Conservation (phyloP, 2,113 vertebrate species). For the Pangasianodon gigas region DNA sequence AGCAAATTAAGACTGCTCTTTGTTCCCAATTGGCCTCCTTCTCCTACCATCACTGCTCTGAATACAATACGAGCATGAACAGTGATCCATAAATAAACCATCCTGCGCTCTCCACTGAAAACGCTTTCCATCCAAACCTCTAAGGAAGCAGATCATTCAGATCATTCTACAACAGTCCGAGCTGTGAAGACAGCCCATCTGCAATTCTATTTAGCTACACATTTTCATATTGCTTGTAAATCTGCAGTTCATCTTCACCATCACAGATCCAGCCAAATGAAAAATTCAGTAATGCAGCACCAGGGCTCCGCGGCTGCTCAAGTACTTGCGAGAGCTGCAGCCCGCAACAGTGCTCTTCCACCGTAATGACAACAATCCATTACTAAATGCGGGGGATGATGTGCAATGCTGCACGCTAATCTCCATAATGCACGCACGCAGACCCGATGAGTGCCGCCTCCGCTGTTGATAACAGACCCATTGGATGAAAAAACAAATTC, state of each 20-base stretch:
- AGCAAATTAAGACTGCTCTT: slow-evolving; percentile 53
- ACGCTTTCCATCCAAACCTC: neutral
- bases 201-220: neutral
- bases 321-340: slow-evolving; percentile 27
- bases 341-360: slow-evolving; percentile 26
- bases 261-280: slow-evolving; percentile 15
- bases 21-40: slow-evolving; percentile 39
- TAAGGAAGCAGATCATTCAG: neutral
- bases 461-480: slow-evolving; percentile 32
- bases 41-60: slow-evolving; percentile 53
- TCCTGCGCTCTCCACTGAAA: slow-evolving; percentile 33
- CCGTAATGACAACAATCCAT: slow-evolving; percentile 48
- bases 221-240: neutral
- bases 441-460: slow-evolving; percentile 36
- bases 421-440: slow-evolving; percentile 51
- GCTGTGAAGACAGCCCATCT: neutral
- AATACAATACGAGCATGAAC: slow-evolving; percentile 53
- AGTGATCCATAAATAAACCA: slow-evolving; percentile 33
- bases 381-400: slow-evolving; percentile 48
- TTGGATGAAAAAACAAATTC: slow-evolving; percentile 46
- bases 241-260: slow-evolving; percentile 10
- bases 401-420: slow-evolving; percentile 49
- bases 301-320: neutral
- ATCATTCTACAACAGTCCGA: neutral
- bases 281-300: neutral